Base-by-base conservation (phyloP, 2,888 invertebrate genomes). In the Mylabris sibirica region DNA sequence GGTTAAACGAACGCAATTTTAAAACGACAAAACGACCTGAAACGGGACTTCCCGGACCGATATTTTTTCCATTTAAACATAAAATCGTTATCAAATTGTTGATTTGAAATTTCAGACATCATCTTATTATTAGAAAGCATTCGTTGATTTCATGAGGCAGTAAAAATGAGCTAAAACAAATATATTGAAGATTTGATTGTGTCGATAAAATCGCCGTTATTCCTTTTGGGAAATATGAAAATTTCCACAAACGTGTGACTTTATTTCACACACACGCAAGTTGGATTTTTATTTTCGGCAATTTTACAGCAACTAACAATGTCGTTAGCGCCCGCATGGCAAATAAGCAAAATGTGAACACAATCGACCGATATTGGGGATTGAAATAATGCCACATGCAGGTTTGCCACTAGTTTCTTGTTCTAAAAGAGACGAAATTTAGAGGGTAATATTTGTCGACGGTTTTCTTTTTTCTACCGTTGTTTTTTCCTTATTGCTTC, bases 311-410 rank as follows among this genome's bases (percentile, higher is more conserved):
- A 49, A 49, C 22, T 71, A 71, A 71, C 71, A 68, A 68, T 66
- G 71, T 71, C 71, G 66, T 71, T 71, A 71, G 60, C 68, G 68
- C 71, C 71, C 71, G 71, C 71, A 71, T 71, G 61, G 65, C 71
- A 71, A 71, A 71, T 71, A 71, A 68, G 71, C 71, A 70, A 69
- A 72, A 77, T 75, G 77, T 74, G 76, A 78, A 78, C 75, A 74
- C 75, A 75, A 76, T 76, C 72, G 73, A 70, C 70, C 72, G 53
- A 53, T 53, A 53, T 53, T 53, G 65, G 75, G 75, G 74, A 72
- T 76, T 77, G 74, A 76, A 79, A 80, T 80, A 79, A 80, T 80
- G 77, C 77, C 73, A 74, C 77, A 80, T 79, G 80, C 81, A 79
- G 78, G 78, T 77, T 76, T 71, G 67, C 66, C 14, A 14, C 49